A percentile compares a stretch with the other conserved stretches of the same genome.
Conservation (phyloP, 2,113 vertebrate species). For the Synchiropus splendidus region DNA sequence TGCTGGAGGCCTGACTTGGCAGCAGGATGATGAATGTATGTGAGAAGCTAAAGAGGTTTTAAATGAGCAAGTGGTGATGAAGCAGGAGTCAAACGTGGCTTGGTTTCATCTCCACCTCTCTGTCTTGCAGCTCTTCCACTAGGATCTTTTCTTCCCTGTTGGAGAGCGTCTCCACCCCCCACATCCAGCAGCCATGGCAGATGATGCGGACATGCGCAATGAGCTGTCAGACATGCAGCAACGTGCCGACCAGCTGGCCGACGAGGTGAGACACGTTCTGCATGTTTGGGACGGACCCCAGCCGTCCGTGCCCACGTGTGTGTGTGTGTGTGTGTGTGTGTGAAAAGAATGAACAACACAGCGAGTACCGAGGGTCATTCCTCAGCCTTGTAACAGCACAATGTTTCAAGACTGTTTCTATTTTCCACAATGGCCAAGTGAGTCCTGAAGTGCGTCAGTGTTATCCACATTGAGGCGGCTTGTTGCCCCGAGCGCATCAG, state of each 20-base stretch:
- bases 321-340: constrained; percentile 4
- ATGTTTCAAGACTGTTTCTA: too few relatives aligned
- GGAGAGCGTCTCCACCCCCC: constrained; percentile 58
- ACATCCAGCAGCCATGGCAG: constrained; percentile 80
- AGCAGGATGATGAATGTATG: constrained; percentile 1
- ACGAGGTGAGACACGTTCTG: constrained; percentile 75
- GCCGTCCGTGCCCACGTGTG: neutral
- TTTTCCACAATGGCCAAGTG: too few relatives aligned
- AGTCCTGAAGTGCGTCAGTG: too few relatives aligned
- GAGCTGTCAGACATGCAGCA: constrained; percentile 98
- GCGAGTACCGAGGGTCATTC: too few relatives aligned
- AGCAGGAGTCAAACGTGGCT: neutral
- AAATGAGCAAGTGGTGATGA: neutral
- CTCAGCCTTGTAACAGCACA: too few relatives aligned
- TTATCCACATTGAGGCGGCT: too few relatives aligned
- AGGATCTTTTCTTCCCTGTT: constrained; percentile 61
- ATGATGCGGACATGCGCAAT: constrained; percentile 97
- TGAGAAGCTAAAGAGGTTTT: neutral
- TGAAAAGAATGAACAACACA: constrained; percentile 1
- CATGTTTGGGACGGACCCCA: too few relatives aligned
- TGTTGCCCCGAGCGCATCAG: constrained; percentile 27
- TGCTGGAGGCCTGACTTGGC: constrained; percentile 11
- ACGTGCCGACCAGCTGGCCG: constrained; percentile 91
- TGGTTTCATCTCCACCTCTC: constrained; percentile 10
- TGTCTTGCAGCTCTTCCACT: constrained; percentile 52